These are phyloP conservation scores for Aethes cnicana DNA, from an alignment of 2,888 invertebrate genomes.

Conservation along the genomic window DNA sequence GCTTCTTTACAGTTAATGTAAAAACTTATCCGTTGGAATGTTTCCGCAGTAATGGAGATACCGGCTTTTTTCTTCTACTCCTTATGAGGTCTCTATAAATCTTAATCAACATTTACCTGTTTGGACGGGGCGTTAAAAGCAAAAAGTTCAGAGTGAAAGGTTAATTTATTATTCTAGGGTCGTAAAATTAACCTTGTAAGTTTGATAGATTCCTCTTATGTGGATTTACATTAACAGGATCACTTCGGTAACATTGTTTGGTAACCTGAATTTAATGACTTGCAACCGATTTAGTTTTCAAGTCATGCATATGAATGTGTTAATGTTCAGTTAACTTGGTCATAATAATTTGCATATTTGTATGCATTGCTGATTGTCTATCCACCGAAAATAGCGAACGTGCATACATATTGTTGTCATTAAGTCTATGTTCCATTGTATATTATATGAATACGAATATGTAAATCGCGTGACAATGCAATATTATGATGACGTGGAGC, in stretches of 20 bases:
- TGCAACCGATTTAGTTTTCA: slow-evolving; percentile 10
- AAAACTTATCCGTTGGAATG: slow-evolving; percentile 32
- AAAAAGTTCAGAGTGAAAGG: slow-evolving; percentile 35
- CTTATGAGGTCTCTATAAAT: slow-evolving; percentile 39
- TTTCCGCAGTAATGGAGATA: slow-evolving; percentile 27
- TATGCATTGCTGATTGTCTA: slow-evolving; percentile 19
- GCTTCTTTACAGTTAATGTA: slow-evolving; percentile 17
- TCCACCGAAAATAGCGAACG: slow-evolving; percentile 18
- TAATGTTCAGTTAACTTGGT: slow-evolving; percentile 1
- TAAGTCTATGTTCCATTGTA: slow-evolving; percentile 23
- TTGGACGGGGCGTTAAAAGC: slow-evolving; percentile 37
- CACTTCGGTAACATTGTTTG: slow-evolving; percentile 15
- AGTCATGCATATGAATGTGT: slow-evolving; percentile 8
- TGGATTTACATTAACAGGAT: too few species aligned
- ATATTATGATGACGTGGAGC: too few species aligned
- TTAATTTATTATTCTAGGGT: slow-evolving; percentile 36
- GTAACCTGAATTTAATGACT: slow-evolving; percentile 6
- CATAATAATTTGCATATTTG: slow-evolving; percentile 20
- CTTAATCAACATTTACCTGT: slow-evolving; percentile 38
- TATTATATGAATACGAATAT: too few species aligned
- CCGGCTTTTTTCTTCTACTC: slow-evolving; percentile 33
- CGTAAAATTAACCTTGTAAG: slow-evolving; percentile 21
- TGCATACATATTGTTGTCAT: slow-evolving; percentile 22
- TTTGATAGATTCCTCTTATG: too few species aligned
- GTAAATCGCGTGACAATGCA: too few species aligned